Conservation (phyloP, 2,888 invertebrate species). For the Trissoscelio sp. region DNA sequence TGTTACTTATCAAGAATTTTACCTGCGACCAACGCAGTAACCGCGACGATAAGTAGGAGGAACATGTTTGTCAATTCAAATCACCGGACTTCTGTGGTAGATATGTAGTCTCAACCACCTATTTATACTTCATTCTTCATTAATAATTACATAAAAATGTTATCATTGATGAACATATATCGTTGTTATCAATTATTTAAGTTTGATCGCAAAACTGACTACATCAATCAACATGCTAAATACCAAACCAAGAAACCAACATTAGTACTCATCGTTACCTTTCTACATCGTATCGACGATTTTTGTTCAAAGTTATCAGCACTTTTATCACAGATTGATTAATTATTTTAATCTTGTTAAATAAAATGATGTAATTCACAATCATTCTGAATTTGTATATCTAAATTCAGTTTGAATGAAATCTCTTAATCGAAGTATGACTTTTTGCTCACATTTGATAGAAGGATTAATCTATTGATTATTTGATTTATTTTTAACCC, state of each 20-base stretch:
- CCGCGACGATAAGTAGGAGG: constrained; percentile 6
- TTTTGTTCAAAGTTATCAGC: no score
- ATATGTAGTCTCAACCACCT: background rate
- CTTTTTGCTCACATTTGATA: no score
- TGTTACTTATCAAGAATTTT: background rate
- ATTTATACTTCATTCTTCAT: constrained; percentile 26
- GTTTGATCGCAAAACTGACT: constrained; percentile 14
- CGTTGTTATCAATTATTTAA: constrained; percentile 27
- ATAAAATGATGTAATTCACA: background rate
- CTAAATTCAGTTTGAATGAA: no score
- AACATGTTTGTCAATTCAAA: constrained; percentile 24
- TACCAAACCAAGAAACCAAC: background rate
- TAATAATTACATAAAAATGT: constrained; percentile 28
- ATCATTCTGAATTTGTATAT: no score
- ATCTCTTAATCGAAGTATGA: no score
- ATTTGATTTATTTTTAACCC: no score
- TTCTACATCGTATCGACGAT: no score
- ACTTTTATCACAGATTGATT: background rate
- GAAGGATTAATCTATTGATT: no score
- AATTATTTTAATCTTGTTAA: constrained; percentile 10
- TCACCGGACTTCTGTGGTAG: background rate
- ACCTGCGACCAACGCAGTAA: constrained; percentile 17
- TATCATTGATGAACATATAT: constrained; percentile 17
- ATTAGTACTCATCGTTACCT: background rate
- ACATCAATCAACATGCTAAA: background rate